Base-by-base conservation (phyloP, 2,888 invertebrate genomes). In the Pachydiplax longipennis region DNA sequence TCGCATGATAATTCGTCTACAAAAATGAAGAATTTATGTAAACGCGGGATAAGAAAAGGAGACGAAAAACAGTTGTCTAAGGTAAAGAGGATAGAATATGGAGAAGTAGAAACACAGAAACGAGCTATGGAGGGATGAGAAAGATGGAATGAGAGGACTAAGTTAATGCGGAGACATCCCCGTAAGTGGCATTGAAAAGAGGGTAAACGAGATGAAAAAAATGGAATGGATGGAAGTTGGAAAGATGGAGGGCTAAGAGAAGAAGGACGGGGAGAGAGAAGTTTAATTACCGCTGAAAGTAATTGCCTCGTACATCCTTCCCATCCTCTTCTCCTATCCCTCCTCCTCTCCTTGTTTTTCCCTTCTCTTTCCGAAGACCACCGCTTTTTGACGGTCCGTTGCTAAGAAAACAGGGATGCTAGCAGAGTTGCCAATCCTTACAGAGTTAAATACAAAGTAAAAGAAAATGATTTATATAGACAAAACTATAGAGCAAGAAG, bases 241-340 rank as follows among this genome's bases (percentile, higher is more conserved):
- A 0, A 53, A 53, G 83, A 53, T n/a, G 15, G 58, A 83, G 83
- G 31, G 58, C 18, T 48, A 25, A 58, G 44, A n/a, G n/a, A 65
- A 35, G 2, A n/a, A 65, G 58, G 10, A 53, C 53, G 25, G 8
- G 65, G 65, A 65, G n/a, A 15, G 35, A 35, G 8, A 61, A 37
- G 87, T 87, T 87, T 87, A 87, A 87, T 87, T 87, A 87, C 87
- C 65, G 87, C 87, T 87, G 87, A 61, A 87, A 87, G 87, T 87
- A 87, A 87, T 87, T 87, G 87, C 87, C 87, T 87, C 61, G 87
- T 87, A 61, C 87, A 87, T 87, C 65, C 87, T 61, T 48, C 12
- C 53, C n/a, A 8, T 22, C 37, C 37, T 40, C 40, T 73, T 73
- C 25, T 31, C 12, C 25, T 31, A n/a, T 1, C 73, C 31, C n/a